Conservation (phyloP, 2,888 invertebrate species). For the Thereva nobilitata region DNA sequence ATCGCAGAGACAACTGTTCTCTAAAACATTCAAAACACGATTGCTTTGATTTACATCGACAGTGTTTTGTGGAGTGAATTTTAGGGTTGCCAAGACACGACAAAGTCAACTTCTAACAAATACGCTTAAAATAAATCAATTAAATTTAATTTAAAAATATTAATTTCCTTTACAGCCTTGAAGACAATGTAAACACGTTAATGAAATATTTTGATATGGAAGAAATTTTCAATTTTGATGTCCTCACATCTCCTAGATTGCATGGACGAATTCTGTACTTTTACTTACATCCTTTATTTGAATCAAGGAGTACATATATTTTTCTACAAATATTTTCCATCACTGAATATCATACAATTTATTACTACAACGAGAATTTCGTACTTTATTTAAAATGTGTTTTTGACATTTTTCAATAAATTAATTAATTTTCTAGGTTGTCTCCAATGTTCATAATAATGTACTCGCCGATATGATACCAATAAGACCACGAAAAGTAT, state of each 20-base stretch:
- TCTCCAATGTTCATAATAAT: constrained; percentile 47
- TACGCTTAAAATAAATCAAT: no score
- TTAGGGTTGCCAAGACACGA: no score
- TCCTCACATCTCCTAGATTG: constrained; percentile 15
- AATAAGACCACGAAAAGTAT: constrained; percentile 18
- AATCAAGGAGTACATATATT: constrained; percentile 55
- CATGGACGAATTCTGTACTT: constrained; percentile 41
- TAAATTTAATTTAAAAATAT: background rate
- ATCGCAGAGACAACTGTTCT: no score
- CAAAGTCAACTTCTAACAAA: no score
- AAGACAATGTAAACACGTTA: constrained; percentile 11
- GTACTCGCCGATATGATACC: constrained; percentile 36
- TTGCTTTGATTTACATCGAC: no score
- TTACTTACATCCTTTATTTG: constrained; percentile 60
- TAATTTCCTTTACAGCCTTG: constrained; percentile 19
- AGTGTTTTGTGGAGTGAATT: no score
- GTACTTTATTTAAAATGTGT: background rate
- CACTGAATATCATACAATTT: constrained; percentile 57
- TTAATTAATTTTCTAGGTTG: constrained; percentile 16
- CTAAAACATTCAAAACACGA: no score
- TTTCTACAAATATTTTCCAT: constrained; percentile 61
- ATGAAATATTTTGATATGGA: constrained; percentile 35
- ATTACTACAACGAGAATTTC: constrained; percentile 52
- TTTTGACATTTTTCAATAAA: background rate
- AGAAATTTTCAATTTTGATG: constrained; percentile 21